Evolutionary conservation across 2,888 invertebrate genomes (phyloP).

Genomic region (Orthonevra nobilis): DNA sequence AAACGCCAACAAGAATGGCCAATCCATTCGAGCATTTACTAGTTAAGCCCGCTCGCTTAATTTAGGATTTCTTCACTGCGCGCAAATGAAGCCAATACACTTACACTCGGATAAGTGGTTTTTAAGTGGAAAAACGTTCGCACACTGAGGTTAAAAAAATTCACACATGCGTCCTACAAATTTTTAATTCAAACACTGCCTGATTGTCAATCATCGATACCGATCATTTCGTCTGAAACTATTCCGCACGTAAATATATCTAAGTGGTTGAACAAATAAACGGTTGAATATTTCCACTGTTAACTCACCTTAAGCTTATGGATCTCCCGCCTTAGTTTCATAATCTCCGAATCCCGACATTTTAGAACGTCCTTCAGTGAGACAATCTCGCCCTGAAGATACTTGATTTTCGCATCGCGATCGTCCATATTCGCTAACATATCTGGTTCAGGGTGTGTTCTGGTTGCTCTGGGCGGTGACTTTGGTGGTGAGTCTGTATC

Average conservation of each 20-base stretch:
- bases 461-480: conserved; percentile 31
- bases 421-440: conserved; percentile 71
- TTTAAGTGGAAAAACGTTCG: too few relatives aligned
- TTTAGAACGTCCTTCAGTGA: conserved; percentile 82
- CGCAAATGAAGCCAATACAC: too few relatives aligned
- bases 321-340: conserved; percentile 84
- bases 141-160: too few relatives aligned
- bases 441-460: conserved; percentile 15
- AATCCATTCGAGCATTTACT: too few relatives aligned
- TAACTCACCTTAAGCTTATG: conserved; percentile 85
- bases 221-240: conserved; percentile 22
- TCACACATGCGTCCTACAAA: too few relatives aligned
- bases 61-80: too few relatives aligned
- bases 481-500: conserved; percentile 47
- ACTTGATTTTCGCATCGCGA: conserved; percentile 79
- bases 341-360: conserved; percentile 82
- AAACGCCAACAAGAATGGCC: too few relatives aligned
- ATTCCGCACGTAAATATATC: conserved; percentile 14
- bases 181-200: conserved; percentile 8
- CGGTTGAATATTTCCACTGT: background rate
- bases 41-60: too few relatives aligned
- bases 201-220: conserved; percentile 28
- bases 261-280: conserved; percentile 47
- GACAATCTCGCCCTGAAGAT: conserved; percentile 82
- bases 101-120: too few relatives aligned